phyloP scores from a whole-genome alignment of 2,888 invertebrate genomes.

The Harpalus rufipes region DNA sequence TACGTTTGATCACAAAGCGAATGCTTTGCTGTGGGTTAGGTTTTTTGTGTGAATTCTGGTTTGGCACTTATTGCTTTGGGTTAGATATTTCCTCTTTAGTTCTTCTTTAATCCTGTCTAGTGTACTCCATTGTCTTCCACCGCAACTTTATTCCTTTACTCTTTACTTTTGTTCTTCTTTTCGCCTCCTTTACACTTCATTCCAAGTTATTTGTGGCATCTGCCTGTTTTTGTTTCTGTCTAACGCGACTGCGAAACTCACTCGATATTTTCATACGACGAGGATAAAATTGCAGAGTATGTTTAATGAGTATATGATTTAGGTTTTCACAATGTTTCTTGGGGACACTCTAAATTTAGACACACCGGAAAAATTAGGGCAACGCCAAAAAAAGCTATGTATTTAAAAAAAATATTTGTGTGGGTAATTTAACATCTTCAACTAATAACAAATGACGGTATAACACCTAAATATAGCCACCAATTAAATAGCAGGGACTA shows the following conservation, averaged over 20 bases:
- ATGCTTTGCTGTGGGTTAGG: neutral
- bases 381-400: no score
- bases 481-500: no score
- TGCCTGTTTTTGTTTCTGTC: neutral
- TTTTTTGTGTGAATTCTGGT: neutral
- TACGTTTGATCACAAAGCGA: neutral
- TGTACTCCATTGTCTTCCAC: conserved; percentile 27
- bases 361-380: no score
- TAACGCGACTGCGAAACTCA: neutral
- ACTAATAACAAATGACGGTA: no score
- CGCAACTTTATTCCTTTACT: conserved; percentile 30
- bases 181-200: conserved; percentile 19
- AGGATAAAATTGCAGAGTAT: no score
- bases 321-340: no score
- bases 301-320: no score
- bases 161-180: conserved; percentile 33
- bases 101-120: conserved; percentile 36
- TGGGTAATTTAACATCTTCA: no score
- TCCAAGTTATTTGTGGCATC: conserved; percentile 30
- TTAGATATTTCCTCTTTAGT: conserved; percentile 2
- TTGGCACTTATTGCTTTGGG: neutral
- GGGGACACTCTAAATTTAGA: no score
- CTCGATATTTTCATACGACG: no score
- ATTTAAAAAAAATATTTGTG: no score
- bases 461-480: no score